Base-by-base conservation (phyloP, 2,797 vertebrate genomes). In the Pangasius macronema region DNA sequence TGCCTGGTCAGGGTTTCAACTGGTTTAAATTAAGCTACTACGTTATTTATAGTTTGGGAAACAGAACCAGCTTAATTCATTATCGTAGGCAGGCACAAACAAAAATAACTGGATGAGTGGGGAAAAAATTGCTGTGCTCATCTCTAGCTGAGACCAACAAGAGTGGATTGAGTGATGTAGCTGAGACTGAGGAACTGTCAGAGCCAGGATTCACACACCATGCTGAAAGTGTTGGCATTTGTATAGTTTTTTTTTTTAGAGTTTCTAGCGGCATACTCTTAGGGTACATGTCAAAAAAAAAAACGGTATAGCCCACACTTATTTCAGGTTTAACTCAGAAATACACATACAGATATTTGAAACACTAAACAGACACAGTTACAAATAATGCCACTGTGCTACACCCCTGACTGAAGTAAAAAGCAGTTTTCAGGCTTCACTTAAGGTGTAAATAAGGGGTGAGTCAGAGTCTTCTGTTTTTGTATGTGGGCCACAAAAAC, bases 401-500 rank as follows among this genome's bases (percentile, higher is more conserved):
- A 55, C 51, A 55, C 51, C n/a, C 76, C 3, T 18, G 18, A 83
- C 18, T 36, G n/a, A 51, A 68, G 63, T 51, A 22, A 68, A 49
- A 49, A 68, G 10, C 61, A 67, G 63, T 51, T 82, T 30, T 85
- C 55, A 63, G 36, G 18, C 49, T 85, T 76, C 20, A 49, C 42
- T 76, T 46, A 57, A 46, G 61, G 57, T 61, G 70, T 61, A 42
- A 85, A 76, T 63, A 85, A 51, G 84, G 68, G 13, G 42, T 85
- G 70, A 76, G 39, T 85, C 84, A 85, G 72, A 76, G 55, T 63
- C 55, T 76, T 49, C 53, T 73, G 36, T 61, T 85, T 57, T 61
- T 75, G 8, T 57, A 57, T 85, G 84, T 85, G 84, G 70, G 53
- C 70, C 57, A 85, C 70, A 63, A 85, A 59, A 85, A 85, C 83